These are phyloP conservation scores for Ptychoptera contaminata DNA, from an alignment of 2,888 invertebrate genomes.

Conservation along the genomic window DNA sequence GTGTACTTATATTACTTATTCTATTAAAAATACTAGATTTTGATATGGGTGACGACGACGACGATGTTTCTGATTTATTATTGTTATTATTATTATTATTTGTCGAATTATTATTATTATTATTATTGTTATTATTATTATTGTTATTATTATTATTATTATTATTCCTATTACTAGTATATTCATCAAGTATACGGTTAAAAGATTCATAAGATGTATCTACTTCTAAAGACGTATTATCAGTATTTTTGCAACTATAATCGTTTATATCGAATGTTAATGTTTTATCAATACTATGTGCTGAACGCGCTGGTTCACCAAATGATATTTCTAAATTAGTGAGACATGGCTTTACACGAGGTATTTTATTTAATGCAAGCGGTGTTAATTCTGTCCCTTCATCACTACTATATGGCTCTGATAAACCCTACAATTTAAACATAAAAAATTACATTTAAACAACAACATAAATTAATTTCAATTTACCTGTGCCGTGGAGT, in stretches of 20 bases:
- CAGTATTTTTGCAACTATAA: slow-evolving; percentile 14
- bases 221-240: slow-evolving; percentile 18
- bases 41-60: too few species aligned
- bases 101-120: too few species aligned
- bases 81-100: too few species aligned
- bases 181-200: slow-evolving; percentile 20
- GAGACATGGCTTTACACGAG: slow-evolving; percentile 4
- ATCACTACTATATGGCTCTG: slow-evolving; percentile 6
- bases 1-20: too few species aligned
- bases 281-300: slow-evolving; percentile 18
- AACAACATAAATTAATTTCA: neutral
- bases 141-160: too few species aligned
- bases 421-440: slow-evolving; percentile 2
- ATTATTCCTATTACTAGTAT: too few species aligned
- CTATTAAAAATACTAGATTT: too few species aligned
- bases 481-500: slow-evolving; percentile 9
- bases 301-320: slow-evolving; percentile 11
- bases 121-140: too few species aligned
- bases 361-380: slow-evolving; percentile 12
- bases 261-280: slow-evolving; percentile 15
- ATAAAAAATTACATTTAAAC: neutral
- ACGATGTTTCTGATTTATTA: too few species aligned
- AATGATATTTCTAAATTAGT: slow-evolving; percentile 15
- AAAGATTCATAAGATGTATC: slow-evolving; percentile 22
- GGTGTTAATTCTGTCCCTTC: slow-evolving; percentile 9